Conservation (phyloP, 1,140 invertebrate species). For the Rhagoletis pomonella region DNA sequence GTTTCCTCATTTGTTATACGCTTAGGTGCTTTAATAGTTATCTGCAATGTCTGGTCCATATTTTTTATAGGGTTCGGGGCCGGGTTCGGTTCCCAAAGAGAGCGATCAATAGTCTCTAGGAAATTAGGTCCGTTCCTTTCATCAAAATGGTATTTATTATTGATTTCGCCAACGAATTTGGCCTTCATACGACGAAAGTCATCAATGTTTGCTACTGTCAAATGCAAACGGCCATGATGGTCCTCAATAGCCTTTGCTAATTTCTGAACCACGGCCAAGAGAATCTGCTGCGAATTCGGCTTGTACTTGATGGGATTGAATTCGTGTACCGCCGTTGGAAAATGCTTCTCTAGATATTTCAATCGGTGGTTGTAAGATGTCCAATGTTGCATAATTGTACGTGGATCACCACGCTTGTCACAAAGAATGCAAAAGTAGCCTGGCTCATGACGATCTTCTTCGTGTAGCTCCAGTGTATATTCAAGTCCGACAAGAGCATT, state of each 20-base stretch:
- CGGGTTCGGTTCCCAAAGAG: slow-evolving; percentile 33
- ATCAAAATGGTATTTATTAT: slow-evolving; percentile 72
- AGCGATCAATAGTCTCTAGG: slow-evolving; percentile 59
- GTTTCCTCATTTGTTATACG: slow-evolving; percentile 24
- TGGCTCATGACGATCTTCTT: slow-evolving; percentile 79
- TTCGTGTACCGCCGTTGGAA: slow-evolving; percentile 63
- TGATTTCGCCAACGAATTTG: slow-evolving; percentile 74
- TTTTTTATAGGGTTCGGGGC: slow-evolving; percentile 9
- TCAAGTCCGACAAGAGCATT: slow-evolving; percentile 80
- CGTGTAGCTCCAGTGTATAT: slow-evolving; percentile 82
- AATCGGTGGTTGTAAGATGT: slow-evolving; percentile 82
- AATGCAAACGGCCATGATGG: slow-evolving; percentile 61
- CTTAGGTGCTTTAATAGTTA: slow-evolving; percentile 54
- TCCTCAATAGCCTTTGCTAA: slow-evolving; percentile 64
- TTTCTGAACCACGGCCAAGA: slow-evolving; percentile 57
- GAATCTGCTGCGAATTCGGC: slow-evolving; percentile 57
- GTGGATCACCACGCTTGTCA: slow-evolving; percentile 83
- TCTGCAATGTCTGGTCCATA: slow-evolving; percentile 51
- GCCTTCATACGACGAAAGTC: slow-evolving; percentile 64
- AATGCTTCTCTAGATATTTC: slow-evolving; percentile 76
- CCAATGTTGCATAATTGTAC: slow-evolving; percentile 84
- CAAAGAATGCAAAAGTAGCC: slow-evolving; percentile 85
- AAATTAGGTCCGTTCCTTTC: slow-evolving; percentile 72
- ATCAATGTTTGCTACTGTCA: slow-evolving; percentile 56
- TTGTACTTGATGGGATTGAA: slow-evolving; percentile 58